A percentile compares a stretch with the other conserved stretches of the same genome.
These are phyloP conservation scores for Agonum fuliginosum DNA, from an alignment of 2,888 invertebrate species.

Conservation along the genomic window DNA sequence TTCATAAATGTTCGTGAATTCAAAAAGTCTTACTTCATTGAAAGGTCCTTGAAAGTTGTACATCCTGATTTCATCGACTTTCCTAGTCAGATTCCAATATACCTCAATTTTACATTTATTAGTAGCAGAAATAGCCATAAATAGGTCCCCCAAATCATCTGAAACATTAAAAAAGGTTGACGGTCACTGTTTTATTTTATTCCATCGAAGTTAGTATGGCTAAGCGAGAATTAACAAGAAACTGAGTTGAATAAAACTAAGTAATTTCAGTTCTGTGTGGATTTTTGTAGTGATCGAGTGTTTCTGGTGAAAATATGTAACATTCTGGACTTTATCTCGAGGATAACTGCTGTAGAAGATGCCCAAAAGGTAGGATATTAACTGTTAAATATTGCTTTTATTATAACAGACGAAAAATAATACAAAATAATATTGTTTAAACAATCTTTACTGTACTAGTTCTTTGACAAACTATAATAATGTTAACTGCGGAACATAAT, in stretches of 20 bases:
- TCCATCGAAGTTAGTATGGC: no score
- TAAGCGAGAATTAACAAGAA: no score
- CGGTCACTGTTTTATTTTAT: no score
- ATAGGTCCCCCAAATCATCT: slow-evolving; percentile 64
- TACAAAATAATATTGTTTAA: no score
- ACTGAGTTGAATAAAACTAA: no score
- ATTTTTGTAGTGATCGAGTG: neutral
- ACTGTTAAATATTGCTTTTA: neutral
- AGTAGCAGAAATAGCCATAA: slow-evolving; percentile 71
- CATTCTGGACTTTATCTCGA: neutral
- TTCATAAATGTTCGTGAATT: no score
- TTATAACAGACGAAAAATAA: neutral
- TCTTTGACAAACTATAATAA: no score
- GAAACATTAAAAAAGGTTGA: neutral
- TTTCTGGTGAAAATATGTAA: neutral
- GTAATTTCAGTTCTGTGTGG: no score
- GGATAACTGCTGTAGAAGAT: neutral
- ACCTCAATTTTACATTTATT: slow-evolving; percentile 71
- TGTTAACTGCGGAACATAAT: no score
- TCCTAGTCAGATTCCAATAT: slow-evolving; percentile 70
- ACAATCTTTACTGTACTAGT: no score
- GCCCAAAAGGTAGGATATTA: neutral
- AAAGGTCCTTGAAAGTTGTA: slow-evolving; percentile 68
- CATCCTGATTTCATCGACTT: slow-evolving; percentile 69
- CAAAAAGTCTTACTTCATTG: slow-evolving; percentile 64